phyloP scores from a whole-genome alignment of 1,140 invertebrate species.

The Colletes gigas region DNA sequence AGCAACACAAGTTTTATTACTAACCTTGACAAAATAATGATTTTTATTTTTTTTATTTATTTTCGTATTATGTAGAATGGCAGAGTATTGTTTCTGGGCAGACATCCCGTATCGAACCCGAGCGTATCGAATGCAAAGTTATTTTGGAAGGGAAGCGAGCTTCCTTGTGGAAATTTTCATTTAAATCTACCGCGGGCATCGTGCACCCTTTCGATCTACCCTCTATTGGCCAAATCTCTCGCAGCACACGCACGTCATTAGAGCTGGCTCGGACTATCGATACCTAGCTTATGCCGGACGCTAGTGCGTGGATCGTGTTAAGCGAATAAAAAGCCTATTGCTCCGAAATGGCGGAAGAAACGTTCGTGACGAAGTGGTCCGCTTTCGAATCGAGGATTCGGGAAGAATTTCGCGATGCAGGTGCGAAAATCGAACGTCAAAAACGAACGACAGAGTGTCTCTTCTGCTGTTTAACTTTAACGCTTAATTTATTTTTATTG shows the following conservation, averaged over 20 bases:
- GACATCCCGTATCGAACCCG: neutral
- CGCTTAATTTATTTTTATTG: no score
- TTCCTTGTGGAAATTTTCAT: constrained; percentile 56
- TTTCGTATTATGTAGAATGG: no score
- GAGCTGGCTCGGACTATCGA: constrained; percentile 73
- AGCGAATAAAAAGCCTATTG: constrained; percentile 75
- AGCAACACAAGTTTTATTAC: no score
- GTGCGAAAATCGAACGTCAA: constrained; percentile 14
- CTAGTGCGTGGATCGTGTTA: constrained; percentile 74
- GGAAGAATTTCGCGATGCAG: neutral
- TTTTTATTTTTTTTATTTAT: no score
- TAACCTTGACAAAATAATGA: no score
- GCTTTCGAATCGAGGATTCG: constrained; percentile 7
- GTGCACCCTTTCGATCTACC: constrained; percentile 63
- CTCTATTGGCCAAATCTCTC: constrained; percentile 79
- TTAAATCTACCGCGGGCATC: constrained; percentile 45
- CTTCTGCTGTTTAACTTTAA: neutral
- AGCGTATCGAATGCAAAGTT: constrained; percentile 7
- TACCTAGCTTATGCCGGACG: constrained; percentile 71
- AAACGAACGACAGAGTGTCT: constrained; percentile 19
- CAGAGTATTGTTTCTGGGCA: no score
- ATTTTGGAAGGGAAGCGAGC: constrained; percentile 18
- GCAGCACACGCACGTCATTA: constrained; percentile 79
- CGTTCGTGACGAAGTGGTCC: constrained; percentile 54
- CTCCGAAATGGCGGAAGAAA: constrained; percentile 40